A percentile compares a stretch with the other conserved stretches of the same genome.
phyloP scores from a whole-genome alignment of 2,797 vertebrate species.

The Argyrosomus regius region DNA sequence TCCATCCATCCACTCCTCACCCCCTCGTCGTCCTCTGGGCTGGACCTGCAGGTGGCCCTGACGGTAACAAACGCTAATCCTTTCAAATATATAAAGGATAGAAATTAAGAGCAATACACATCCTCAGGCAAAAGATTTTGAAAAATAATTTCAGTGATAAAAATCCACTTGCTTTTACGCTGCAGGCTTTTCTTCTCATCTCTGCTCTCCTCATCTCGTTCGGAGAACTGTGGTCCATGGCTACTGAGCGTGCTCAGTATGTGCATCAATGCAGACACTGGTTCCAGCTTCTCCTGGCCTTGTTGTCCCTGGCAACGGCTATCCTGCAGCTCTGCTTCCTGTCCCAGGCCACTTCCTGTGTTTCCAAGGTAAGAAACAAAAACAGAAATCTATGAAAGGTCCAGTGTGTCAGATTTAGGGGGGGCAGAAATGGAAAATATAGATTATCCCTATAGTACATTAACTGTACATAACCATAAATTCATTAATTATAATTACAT shows the following conservation, averaged over 20 bases:
- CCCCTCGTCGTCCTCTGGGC: slow-evolving; percentile 63
- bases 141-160: not conserved
- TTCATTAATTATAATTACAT: not conserved
- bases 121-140: not conserved
- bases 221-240: slow-evolving; percentile 70
- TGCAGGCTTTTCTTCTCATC: slow-evolving; percentile 82
- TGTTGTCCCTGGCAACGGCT: slow-evolving; percentile 76
- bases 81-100: not conserved
- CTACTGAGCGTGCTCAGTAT: slow-evolving; percentile 64
- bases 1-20: slow-evolving; percentile 80
- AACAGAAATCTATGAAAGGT: not conserved
- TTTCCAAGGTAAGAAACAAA: slow-evolving; percentile 65
- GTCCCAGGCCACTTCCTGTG: slow-evolving; percentile 51
- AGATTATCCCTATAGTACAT: not conserved
- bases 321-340: slow-evolving; percentile 79
- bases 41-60: slow-evolving; percentile 77
- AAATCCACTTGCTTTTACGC: not conserved
- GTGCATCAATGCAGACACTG: slow-evolving; percentile 57
- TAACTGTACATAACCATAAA: not conserved
- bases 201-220: slow-evolving; percentile 76
- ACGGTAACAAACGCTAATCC: slow-evolving; percentile 68
- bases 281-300: slow-evolving; percentile 75
- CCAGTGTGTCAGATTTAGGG: not conserved
- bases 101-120: not conserved
- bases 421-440: too few species aligned